Conservation (phyloP, 2,888 invertebrate species). For the Phalera bucephala region DNA sequence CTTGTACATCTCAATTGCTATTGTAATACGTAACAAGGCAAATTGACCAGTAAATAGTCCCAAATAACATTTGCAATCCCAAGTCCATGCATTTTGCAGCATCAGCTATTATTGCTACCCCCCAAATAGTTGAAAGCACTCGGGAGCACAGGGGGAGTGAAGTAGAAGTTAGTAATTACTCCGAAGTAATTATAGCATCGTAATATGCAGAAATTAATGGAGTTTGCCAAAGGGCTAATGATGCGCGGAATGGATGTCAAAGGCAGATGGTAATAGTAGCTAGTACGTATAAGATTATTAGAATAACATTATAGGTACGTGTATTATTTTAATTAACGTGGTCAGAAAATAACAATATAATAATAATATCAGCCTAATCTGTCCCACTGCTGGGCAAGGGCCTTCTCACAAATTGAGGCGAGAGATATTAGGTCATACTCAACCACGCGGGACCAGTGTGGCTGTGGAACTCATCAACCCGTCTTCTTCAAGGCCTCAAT, state of each 20-base stretch:
- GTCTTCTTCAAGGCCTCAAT: no score
- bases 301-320: no score
- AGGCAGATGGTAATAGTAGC: slow-evolving; percentile 24
- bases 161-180: slow-evolving; percentile 20
- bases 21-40: slow-evolving; percentile 26
- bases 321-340: no score
- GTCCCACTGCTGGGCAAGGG: no score
- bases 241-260: slow-evolving; percentile 24
- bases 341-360: no score
- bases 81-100: slow-evolving; percentile 52
- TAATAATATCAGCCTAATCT: no score
- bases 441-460: no score
- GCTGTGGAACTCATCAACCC: no score
- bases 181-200: slow-evolving; percentile 22
- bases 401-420: no score
- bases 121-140: slow-evolving; percentile 40
- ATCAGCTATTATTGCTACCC: slow-evolving; percentile 42
- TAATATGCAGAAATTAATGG: slow-evolving; percentile 33
- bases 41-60: slow-evolving; percentile 32
- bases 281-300: no score
- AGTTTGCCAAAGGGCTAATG: slow-evolving; percentile 30
- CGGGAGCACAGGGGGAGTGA: slow-evolving; percentile 11
- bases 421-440: no score
- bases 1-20: slow-evolving; percentile 9
- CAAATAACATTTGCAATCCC: slow-evolving; percentile 45